Evolutionary conservation across 2,113 vertebrate genomes (phyloP), one percentile per base, ranked within the genome.

Genomic region (Datnioides undecimradiatus): DNA sequence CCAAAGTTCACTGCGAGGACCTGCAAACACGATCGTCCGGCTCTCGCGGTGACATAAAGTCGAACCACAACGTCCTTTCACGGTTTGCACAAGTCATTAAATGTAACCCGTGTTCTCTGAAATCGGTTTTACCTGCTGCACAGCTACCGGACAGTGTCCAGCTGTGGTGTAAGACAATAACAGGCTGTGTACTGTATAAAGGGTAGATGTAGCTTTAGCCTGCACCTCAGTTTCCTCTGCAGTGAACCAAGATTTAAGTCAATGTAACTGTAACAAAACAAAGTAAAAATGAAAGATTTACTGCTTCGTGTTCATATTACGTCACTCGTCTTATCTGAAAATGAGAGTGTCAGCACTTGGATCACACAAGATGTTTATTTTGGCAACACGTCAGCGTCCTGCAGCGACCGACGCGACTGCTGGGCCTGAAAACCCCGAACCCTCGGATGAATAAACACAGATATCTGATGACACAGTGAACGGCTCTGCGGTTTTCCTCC

Each of bases 1-100:
- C 64, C 87, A 79, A 88, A 88, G 90, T 77, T 73, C 70, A 40
- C 25, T 14, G 16, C 10, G 27, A 40, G 58, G 3, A 12, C 40
- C 33, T 3, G 17, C 9, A 21, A 27, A 29, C 12, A 0, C 3
- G 41, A 36, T 36, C 40, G 5, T 5, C 5, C 12, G 13, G 1
- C 27, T 46, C 6, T 36, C 4, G 12, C 40, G 46, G n/a, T 4
- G 13, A 63, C 21, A 7, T 3, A 12, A 71, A 10, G 10, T 0
- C 3, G 8, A 54, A 36, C 41, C n/a, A 14, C 13, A 41, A 10
- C 0, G 77, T 23, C 48, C 2, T 14, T 6, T 25, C 1, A 21
- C 8, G 65, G 45, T 67, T 67, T 12, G 8, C 2, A 25, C 33
- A 48, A 29, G n/a, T 38, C 45, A 31, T 25, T 62, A 40, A 68